These are phyloP conservation scores for Amblyteles armatorius DNA, from an alignment of 2,888 invertebrate genomes.

Conservation along the genomic window DNA sequence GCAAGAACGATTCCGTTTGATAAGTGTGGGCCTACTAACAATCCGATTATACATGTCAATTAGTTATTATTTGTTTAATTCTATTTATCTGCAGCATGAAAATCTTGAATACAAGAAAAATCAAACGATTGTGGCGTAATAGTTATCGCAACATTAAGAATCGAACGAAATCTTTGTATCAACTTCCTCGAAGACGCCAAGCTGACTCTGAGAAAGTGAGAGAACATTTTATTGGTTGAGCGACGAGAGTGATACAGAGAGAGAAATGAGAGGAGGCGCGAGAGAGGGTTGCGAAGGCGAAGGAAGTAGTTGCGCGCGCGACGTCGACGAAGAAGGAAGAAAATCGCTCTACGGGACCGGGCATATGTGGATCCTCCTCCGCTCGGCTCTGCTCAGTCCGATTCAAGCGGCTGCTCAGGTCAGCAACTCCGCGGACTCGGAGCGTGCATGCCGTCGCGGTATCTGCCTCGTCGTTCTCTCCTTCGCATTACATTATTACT, in stretches of 20 bases:
- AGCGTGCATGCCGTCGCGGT: slow-evolving; percentile 56
- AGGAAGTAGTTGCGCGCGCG: slow-evolving; percentile 42
- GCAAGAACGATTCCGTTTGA: slow-evolving; percentile 2
- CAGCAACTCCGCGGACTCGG: slow-evolving; percentile 63
- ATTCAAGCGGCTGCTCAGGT: slow-evolving; percentile 79
- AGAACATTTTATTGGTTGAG: neutral
- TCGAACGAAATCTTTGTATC: neutral
- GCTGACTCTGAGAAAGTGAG: slow-evolving; percentile 1
- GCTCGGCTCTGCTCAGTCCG: slow-evolving; percentile 79
- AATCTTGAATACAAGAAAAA: too few species aligned
- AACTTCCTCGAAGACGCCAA: neutral
- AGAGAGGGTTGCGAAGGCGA: slow-evolving; percentile 54
- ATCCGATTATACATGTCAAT: neutral
- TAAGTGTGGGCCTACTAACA: neutral
- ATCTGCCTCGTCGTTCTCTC: slow-evolving; percentile 29
- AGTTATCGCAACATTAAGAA: neutral
- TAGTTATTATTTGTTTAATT: neutral
- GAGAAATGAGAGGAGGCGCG: slow-evolving; percentile 22
- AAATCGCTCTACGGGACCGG: slow-evolving; percentile 61
- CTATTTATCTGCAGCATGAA: neutral
- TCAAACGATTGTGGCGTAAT: too few species aligned
- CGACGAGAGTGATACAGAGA: neutral
- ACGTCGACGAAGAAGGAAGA: slow-evolving; percentile 57
- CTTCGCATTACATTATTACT: neutral
- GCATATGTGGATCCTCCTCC: slow-evolving; percentile 79